Evolutionary conservation across 2,888 invertebrate species (phyloP).

Genomic region (Druceiella hillmani): DNA sequence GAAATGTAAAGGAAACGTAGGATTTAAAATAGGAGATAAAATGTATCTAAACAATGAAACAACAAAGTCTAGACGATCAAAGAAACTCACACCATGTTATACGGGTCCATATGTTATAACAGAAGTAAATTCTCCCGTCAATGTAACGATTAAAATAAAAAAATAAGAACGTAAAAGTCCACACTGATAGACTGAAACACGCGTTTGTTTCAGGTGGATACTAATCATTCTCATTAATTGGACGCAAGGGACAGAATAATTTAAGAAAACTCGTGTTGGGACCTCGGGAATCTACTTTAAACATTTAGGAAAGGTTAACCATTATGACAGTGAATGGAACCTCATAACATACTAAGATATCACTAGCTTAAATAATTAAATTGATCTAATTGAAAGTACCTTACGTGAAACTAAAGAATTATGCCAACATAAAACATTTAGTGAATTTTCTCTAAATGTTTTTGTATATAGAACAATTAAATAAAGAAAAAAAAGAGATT

Average conservation of each 20-base stretch:
- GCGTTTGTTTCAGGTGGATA: background rate
- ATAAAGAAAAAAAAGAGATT: too few species aligned
- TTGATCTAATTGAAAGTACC: too few species aligned
- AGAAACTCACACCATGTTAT: background rate
- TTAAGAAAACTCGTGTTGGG: too few species aligned
- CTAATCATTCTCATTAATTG: too few species aligned
- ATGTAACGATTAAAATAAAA: background rate
- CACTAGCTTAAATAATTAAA: too few species aligned
- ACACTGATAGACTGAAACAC: background rate
- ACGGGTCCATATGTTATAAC: background rate
- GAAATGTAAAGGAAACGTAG: constrained; percentile 6
- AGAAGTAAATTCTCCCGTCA: background rate
- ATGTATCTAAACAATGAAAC: background rate
- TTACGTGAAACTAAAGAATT: background rate
- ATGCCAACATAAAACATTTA: too few species aligned
- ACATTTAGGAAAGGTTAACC: background rate
- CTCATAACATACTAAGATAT: background rate
- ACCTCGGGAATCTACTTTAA: too few species aligned
- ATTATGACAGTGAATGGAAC: background rate
- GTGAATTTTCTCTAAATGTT: too few species aligned
- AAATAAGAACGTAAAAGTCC: background rate
- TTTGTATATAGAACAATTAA: background rate
- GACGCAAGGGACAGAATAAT: too few species aligned
- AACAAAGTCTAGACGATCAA: background rate
- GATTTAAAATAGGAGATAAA: background rate